Evolutionary conservation across 2,113 vertebrate species (phyloP), one percentile per base, ranked within the genome.

Genomic region (Centropus bengalensis): DNA sequence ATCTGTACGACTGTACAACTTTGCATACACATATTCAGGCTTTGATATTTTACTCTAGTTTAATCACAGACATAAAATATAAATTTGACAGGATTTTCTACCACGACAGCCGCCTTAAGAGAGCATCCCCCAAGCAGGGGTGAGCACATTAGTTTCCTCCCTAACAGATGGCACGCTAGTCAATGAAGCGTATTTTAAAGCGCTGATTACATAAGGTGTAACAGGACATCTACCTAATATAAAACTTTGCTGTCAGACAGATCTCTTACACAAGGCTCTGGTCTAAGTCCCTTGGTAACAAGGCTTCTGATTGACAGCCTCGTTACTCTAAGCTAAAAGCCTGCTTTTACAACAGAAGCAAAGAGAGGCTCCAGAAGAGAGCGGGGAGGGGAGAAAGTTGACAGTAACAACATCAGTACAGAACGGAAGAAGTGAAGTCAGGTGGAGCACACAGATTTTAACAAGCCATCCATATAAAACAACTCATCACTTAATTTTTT

Each of bases 241-340:
- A 64, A 82, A 93, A 90, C n/a, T 78, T 45, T 32, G 26, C 54
- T 82, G 12, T 51, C 55, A 51, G 71, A 51, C 54, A 93, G 80
- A 82, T 67, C n/a, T 82, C 51, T 77, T 73, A 71, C 24, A 77
- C 55, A 70, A 83, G 33, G 56, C 55, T 93, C 40, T 75, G 36
- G 28, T 56, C 0, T 36, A 83, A 91, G 69, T 27, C 14, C 60
- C 94, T 93, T 60, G 56, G 30, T 96, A 94, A 94, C 60, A 82
- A 75, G 58, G 69, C 47, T 73, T 79, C 73, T 82, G 66, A 83
- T 0, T 82, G 51, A 82, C 49, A 91, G 73, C 15, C 27, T 59
- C 33, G 59, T 42, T 60, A 85, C 30, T 58, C 45, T 33, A 86
- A 73, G 45, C 16, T 60, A 87, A 71, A 86, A 81, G 40, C 6